Evolutionary conservation across 2,888 invertebrate species (phyloP).

Genomic region (Rhimphoctona megacephalus): DNA sequence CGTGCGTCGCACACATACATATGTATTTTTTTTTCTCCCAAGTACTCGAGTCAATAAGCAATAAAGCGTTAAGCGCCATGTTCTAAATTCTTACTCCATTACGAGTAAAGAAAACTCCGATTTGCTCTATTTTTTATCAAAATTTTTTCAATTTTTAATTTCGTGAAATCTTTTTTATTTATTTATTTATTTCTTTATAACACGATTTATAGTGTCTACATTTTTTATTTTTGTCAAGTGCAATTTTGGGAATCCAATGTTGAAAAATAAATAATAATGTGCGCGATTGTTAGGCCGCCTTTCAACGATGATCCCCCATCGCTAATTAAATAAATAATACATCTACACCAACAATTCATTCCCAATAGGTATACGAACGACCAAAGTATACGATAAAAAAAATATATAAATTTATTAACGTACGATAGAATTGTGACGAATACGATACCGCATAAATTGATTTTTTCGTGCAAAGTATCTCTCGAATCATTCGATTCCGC

Average conservation of each 20-base stretch:
- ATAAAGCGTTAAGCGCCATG: not conserved
- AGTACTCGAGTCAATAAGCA: constrained; percentile 30
- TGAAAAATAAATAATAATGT: not conserved
- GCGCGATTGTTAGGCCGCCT: no score
- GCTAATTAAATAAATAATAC: not conserved
- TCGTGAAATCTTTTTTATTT: no score
- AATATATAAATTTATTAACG: not conserved
- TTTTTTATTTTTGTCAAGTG: not conserved
- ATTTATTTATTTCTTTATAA: no score
- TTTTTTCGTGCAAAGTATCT: not conserved
- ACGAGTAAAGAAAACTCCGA: not conserved
- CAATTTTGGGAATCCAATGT: not conserved
- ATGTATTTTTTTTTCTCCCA: not conserved
- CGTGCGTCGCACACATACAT: not conserved
- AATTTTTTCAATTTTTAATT: no score
- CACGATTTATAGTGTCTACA: no score
- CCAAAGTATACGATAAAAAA: not conserved
- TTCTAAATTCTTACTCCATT: not conserved
- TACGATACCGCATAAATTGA: not conserved
- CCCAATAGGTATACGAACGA: not conserved
- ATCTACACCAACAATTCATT: not conserved
- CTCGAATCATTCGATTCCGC: not conserved
- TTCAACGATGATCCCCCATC: not conserved
- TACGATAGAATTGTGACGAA: constrained; percentile 37
- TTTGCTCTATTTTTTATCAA: not conserved